Conservation (phyloP, 2,888 invertebrate species). For the Dascillus cervinus region DNA sequence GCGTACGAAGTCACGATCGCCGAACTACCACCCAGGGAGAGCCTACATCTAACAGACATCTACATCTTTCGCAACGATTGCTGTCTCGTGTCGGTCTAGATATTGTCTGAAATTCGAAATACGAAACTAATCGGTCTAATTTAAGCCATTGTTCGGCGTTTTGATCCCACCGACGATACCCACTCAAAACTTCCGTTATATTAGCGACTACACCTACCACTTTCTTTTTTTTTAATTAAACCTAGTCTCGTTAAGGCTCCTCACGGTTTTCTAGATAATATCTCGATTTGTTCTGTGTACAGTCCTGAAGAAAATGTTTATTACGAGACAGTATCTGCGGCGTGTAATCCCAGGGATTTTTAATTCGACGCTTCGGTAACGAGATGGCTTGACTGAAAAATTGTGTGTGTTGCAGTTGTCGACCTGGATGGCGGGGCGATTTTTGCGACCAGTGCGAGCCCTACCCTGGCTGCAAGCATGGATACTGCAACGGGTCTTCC, state of each 20-base stretch:
- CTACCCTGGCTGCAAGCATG: constrained; percentile 95
- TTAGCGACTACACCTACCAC: constrained; percentile 26
- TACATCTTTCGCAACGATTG: constrained; percentile 16
- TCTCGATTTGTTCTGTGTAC: constrained; percentile 19
- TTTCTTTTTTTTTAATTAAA: constrained; percentile 30
- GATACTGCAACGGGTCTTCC: constrained; percentile 86
- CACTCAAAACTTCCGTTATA: constrained; percentile 27
- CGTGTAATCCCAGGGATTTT: background rate
- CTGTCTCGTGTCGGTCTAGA: constrained; percentile 19
- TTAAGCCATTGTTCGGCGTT: background rate
- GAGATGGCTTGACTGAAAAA: constrained; percentile 4
- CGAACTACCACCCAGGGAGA: constrained; percentile 25
- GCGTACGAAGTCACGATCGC: constrained; percentile 22
- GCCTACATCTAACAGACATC: constrained; percentile 15
- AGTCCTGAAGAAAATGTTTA: background rate
- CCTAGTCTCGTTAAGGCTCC: constrained; percentile 22
- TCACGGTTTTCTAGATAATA: constrained; percentile 24
- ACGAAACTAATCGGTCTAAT: background rate
- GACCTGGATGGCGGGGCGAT: constrained; percentile 87
- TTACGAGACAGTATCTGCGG: background rate
- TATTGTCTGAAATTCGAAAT: constrained; percentile 9
- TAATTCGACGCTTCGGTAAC: background rate
- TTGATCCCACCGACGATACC: background rate
- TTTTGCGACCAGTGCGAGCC: constrained; percentile 88
- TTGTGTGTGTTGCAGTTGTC: constrained; percentile 57